These are phyloP conservation scores for Zenarchopterus dispar DNA, from an alignment of 2,797 vertebrate species.

Conservation along the genomic window DNA sequence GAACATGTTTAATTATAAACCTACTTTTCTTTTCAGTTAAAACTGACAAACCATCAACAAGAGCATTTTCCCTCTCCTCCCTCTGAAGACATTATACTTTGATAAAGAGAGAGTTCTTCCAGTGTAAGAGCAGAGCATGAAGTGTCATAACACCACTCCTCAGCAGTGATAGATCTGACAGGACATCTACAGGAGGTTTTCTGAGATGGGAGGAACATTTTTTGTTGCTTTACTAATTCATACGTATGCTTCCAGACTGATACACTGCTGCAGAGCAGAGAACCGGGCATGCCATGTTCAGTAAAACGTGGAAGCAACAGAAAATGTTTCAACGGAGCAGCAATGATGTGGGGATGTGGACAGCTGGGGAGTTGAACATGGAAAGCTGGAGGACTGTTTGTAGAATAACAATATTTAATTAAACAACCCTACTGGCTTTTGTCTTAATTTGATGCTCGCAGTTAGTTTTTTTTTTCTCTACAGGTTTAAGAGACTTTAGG, in stretches of 20 bases:
- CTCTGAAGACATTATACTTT: conserved; percentile 65
- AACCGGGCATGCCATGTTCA: conserved; percentile 22
- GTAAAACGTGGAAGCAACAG: conserved; percentile 35
- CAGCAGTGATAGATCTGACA: conserved; percentile 54
- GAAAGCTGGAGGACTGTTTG: conserved; percentile 17
- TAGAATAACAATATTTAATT: conserved; percentile 74
- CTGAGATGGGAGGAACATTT: conserved; percentile 61
- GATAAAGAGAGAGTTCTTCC: conserved; percentile 64
- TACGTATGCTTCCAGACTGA: conserved; percentile 33
- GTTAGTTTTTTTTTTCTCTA: conserved; percentile 17
- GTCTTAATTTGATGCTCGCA: conserved; percentile 16
- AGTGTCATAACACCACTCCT: conserved; percentile 61
- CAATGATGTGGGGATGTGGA: conserved; percentile 11
- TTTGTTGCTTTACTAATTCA: conserved; percentile 69
- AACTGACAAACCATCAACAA: conserved; percentile 58
- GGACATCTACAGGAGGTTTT: conserved; percentile 63
- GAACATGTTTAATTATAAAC: conserved; percentile 60
- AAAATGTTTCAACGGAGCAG: conserved; percentile 22
- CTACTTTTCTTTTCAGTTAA: conserved; percentile 50
- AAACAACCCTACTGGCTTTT: conserved; percentile 12
- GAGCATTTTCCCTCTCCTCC: conserved; percentile 44
- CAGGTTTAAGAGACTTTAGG: conserved; percentile 46
- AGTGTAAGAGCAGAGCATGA: conserved; percentile 43
- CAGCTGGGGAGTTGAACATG: conserved; percentile 10
- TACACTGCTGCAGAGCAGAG: conserved; percentile 29